Base-by-base conservation (phyloP, 2,888 invertebrate genomes). In the Orthosia gothica region DNA sequence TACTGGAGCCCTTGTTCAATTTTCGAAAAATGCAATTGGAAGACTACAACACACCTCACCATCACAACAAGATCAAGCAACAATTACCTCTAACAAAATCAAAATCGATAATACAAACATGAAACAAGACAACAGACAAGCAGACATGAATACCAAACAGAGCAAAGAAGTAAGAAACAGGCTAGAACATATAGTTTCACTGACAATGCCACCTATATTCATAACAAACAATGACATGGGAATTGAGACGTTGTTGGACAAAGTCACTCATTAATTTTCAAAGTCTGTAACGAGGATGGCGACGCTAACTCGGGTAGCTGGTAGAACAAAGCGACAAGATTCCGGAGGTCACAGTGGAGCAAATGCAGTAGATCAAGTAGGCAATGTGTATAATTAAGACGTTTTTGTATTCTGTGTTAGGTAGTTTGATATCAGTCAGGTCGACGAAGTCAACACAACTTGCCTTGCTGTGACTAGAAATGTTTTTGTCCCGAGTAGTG, bases 231-330 rank as follows among this genome's bases (percentile, higher is more conserved):
- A 90, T 85, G 85, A 79, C 81, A 74, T 68, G 78, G 86, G 90
- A 87, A 94, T 93, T 93, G 92, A 94, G 93, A 92, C 88, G 91
- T 93, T 81, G 57, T 88, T 88, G 91, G 92, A 94, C 92, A 91
- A 92, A 87, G 93, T 95, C 87, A 81, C 85, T 87, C 94, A 94
- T 95, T 95, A 95, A 95, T 95, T 95, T 94, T 94, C 94, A 93
- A 93, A 94, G 93, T 91, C 92, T 91, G 91, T 89, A 88, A 89
- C 91, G 85, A 84, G 76, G 78, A 83, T 81, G 83, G 89, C 88
- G 84, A 92, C 88, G 90, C 90, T 92, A 92, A 93, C 89, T 89
- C 89, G 89, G 87, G 92, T 91, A 91, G 91, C 90, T 84, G 76
- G 70, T 40, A 61, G 81, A 76, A 87, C 87, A 87, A 87, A 83